These are phyloP conservation scores for Falco punctatus DNA, from an alignment of 2,113 vertebrate species.

Conservation along the genomic window DNA sequence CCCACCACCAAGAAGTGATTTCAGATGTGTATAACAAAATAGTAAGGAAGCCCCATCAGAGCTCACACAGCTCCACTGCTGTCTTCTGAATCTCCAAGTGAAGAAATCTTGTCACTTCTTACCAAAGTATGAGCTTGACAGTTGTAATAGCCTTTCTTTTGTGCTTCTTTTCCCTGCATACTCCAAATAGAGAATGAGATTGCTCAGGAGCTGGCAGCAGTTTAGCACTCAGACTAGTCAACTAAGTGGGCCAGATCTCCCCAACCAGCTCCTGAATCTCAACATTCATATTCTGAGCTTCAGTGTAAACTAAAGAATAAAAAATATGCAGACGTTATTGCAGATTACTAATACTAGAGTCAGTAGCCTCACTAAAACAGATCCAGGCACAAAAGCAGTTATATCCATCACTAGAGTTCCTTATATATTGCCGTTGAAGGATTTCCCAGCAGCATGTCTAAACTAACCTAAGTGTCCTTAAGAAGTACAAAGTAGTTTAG, in stretches of 20 bases:
- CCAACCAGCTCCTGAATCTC: background rate
- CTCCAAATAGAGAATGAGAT: background rate
- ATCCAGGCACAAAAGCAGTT: background rate
- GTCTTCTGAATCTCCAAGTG: background rate
- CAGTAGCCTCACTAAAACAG: background rate
- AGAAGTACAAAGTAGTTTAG: background rate
- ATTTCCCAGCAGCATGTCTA: background rate
- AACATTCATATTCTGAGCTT: background rate
- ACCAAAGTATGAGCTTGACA: background rate
- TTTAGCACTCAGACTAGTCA: background rate
- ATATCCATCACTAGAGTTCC: background rate
- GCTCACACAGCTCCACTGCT: background rate
- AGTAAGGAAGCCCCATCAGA: background rate
- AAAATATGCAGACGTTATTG: background rate
- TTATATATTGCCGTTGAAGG: background rate
- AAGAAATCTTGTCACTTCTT: background rate
- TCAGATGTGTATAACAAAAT: background rate
- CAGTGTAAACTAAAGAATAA: background rate
- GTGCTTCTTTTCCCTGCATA: background rate
- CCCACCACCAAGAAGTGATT: background rate
- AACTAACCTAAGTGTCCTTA: background rate
- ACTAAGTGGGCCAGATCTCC: background rate
- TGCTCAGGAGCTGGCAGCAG: background rate
- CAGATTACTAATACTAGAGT: background rate
- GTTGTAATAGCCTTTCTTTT: background rate